Conservation (phyloP, 2,888 invertebrate species). For the Cantharis nigra region DNA sequence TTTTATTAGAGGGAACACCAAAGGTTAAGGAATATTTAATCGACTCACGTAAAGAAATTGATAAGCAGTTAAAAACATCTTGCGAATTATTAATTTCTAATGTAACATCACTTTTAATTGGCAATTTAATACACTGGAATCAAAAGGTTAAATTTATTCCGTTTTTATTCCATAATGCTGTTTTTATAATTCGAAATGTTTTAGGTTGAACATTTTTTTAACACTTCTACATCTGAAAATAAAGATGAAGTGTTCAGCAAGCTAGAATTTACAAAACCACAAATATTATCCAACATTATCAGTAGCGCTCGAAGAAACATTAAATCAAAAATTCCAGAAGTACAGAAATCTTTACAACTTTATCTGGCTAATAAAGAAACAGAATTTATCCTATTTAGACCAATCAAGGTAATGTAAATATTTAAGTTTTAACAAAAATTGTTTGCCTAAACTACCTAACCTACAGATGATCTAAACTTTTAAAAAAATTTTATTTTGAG, state of each 20-base stretch:
- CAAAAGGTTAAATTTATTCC: conserved; percentile 64
- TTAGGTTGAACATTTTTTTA: conserved; percentile 35
- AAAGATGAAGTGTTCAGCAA: conserved; percentile 2
- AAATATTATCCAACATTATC: conserved; percentile 73
- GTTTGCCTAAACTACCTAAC: too few relatives aligned
- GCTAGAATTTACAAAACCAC: conserved; percentile 65
- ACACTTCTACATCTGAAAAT: conserved; percentile 12
- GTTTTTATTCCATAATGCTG: too few relatives aligned
- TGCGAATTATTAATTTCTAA: conserved; percentile 89
- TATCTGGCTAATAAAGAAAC: conserved; percentile 97
- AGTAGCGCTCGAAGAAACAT: conserved; percentile 79
- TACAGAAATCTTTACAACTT: conserved; percentile 90
- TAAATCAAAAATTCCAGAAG: conserved; percentile 75
- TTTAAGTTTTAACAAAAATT: too few relatives aligned
- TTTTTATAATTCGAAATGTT: not conserved
- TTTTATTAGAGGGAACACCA: conserved; percentile 90
- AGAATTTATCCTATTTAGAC: conserved; percentile 94
- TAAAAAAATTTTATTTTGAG: too few relatives aligned
- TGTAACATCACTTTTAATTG: conserved; percentile 74
- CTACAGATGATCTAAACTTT: too few relatives aligned
- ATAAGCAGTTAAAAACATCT: conserved; percentile 84
- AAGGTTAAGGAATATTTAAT: conserved; percentile 89
- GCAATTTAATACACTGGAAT: conserved; percentile 73
- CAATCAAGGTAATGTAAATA: conserved; percentile 72
- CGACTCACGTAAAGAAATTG: conserved; percentile 96